Base-by-base conservation (phyloP, 2,888 invertebrate species). In the Apantesis nais region DNA sequence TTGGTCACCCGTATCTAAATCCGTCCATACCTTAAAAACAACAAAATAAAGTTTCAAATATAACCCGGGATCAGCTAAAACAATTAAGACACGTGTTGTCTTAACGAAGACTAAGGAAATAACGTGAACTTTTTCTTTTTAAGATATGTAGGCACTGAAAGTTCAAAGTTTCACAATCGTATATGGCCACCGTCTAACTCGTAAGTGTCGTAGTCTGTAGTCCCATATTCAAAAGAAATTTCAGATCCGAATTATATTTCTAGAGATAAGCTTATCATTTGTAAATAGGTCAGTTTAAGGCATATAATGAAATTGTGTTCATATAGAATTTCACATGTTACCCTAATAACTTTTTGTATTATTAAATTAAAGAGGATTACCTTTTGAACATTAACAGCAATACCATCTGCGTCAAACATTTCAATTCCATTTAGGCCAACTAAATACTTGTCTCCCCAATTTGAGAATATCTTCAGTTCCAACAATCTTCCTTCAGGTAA, bases 371-470 rank as follows among this genome's bases (percentile, higher is more conserved):
- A 29, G n/a, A n/a, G 69, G 74, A 78, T 82, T 88, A 97, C 97
- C 95, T 96, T 96, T 85, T 96, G 93, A 71, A 97, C 93, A 66
- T 88, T 84, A 2, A 96, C 96, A 48, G 94, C 90, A 75, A 96
- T 93, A 16, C 97, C 98, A 66, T 93, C 92, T 25, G 92, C 90
- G 74, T 96, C 96, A 86, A 97, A 98, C 74, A 98, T 90, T 88
- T 98, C 97, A 68, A 98, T 95, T 4, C 97, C 98, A 85, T 97
- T 98, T 69, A 98, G 89, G 0, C 98, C 98, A 22, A 98, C 97
- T 81, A 97, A 96, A 89, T 97, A 96, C 79, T 96, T 96, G 86
- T 98, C 98, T 14, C 98, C 98, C 98, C 98, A 98, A 44, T 97
- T 97, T 29, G 95, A 96, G 71, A 96, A 91, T 77, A 98, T 97